phyloP scores from a whole-genome alignment of 2,113 vertebrate genomes.

The Accipiter cooperii region DNA sequence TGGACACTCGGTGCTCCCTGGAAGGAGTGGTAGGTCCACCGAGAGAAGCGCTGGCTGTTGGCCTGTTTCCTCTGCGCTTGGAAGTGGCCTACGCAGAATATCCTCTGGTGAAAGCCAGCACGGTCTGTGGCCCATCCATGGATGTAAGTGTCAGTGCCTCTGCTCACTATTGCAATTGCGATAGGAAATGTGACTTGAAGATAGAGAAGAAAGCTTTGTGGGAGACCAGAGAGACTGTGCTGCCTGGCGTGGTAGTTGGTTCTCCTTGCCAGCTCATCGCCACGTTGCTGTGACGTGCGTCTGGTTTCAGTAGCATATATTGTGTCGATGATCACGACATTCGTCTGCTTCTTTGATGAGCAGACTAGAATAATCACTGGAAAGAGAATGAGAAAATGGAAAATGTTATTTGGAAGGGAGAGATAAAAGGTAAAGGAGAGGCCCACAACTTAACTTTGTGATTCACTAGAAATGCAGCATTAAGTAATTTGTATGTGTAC shows the following conservation, averaged over 20 bases:
- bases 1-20: not conserved
- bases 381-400: not conserved
- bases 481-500: not conserved
- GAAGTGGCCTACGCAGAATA: not conserved
- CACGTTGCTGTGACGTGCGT: not conserved
- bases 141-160: not conserved
- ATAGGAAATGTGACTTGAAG: not conserved
- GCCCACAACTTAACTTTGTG: not conserved
- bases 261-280: not conserved
- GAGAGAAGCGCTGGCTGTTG: not conserved
- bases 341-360: not conserved
- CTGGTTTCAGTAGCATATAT: not conserved
- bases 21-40: not conserved
- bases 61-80: not conserved
- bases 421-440: not conserved
- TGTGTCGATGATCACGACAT: not conserved
- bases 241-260: not conserved
- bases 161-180: not conserved
- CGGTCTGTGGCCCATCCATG: not conserved
- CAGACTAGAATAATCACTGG: not conserved
- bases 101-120: not conserved
- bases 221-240: not conserved
- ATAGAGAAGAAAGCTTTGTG: not conserved
- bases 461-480: not conserved
- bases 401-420: not conserved